Conservation (phyloP, 2,113 vertebrate genomes). For the Stegostoma tigrinum region DNA sequence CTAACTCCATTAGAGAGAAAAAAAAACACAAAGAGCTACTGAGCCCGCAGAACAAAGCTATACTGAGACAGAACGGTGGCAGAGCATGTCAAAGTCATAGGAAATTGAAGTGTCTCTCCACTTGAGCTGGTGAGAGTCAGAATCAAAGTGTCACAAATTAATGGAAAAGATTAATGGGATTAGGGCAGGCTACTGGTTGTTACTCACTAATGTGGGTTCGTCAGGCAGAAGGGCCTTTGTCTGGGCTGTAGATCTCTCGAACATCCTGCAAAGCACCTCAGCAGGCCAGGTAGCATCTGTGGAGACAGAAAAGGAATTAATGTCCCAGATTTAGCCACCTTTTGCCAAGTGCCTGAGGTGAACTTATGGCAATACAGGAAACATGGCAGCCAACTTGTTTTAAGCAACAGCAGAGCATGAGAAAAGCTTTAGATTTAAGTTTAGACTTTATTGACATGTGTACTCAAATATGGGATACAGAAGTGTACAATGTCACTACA, state of each 20-base stretch:
- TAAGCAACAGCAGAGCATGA: neutral
- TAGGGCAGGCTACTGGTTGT: no score
- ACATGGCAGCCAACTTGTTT: neutral
- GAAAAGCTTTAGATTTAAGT: neutral
- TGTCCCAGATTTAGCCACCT: neutral
- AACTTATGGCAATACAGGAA: neutral
- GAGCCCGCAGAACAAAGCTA: neutral
- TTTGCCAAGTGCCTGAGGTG: neutral
- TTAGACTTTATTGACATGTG: no score
- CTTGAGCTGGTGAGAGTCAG: no score
- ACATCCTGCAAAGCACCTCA: neutral
- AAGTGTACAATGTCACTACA: no score
- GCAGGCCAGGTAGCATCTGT: neutral
- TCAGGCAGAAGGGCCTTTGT: no score
- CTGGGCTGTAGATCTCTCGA: no score
- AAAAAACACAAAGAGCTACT: neutral
- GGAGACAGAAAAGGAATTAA: neutral
- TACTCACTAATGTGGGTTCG: no score
- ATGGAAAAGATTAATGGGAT: neutral
- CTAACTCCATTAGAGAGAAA: neutral
- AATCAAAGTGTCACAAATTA: neutral
- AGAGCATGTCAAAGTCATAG: neutral
- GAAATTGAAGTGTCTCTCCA: neutral
- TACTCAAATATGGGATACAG: no score
- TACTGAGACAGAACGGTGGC: neutral